Percentiles rank a stretch among this genome's conserved stretches.
Evolutionary conservation across 2,888 invertebrate species (phyloP).

Genomic region (Itoplectis maculator): DNA sequence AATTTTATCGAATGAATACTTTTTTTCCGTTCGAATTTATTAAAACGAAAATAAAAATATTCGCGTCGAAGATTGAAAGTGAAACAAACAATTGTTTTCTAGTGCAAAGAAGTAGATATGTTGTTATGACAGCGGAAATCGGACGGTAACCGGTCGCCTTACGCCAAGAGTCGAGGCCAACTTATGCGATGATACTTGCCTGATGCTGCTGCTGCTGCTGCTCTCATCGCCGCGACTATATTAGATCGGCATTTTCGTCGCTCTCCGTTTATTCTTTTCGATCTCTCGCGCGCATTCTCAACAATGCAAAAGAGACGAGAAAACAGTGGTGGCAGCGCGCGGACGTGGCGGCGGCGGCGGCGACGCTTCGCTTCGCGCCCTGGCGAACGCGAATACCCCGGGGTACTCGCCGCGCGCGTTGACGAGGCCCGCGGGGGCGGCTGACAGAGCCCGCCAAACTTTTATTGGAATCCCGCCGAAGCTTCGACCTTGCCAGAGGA

Average conservation of each 20-base stretch:
- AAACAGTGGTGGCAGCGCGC: too few species aligned
- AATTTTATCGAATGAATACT: too few species aligned
- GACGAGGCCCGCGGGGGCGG: slow-evolving; percentile 62
- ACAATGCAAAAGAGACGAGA: neutral
- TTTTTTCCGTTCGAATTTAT: too few species aligned
- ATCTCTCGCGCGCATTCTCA: neutral
- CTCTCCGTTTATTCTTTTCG: too few species aligned
- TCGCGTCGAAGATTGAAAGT: too few species aligned
- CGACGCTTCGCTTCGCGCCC: slow-evolving; percentile 4
- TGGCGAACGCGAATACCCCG: slow-evolving; percentile 45
- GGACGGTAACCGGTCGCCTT: neutral
- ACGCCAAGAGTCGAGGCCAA: slow-evolving; percentile 1
- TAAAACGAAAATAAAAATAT: too few species aligned
- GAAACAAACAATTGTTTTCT: neutral
- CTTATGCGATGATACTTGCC: neutral
- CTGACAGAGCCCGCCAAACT: slow-evolving; percentile 72
- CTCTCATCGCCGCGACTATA: neutral
- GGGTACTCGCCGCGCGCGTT: slow-evolving; percentile 10
- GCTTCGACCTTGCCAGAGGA: slow-evolving; percentile 76
- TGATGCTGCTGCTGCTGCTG: too few species aligned
- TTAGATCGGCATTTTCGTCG: slow-evolving; percentile 2
- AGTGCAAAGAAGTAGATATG: neutral
- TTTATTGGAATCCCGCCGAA: slow-evolving; percentile 79
- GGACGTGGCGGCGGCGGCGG: neutral
- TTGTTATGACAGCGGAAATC: neutral